Evolutionary conservation across 2,888 invertebrate species (phyloP).

Genomic region (Dryobota labecula): DNA sequence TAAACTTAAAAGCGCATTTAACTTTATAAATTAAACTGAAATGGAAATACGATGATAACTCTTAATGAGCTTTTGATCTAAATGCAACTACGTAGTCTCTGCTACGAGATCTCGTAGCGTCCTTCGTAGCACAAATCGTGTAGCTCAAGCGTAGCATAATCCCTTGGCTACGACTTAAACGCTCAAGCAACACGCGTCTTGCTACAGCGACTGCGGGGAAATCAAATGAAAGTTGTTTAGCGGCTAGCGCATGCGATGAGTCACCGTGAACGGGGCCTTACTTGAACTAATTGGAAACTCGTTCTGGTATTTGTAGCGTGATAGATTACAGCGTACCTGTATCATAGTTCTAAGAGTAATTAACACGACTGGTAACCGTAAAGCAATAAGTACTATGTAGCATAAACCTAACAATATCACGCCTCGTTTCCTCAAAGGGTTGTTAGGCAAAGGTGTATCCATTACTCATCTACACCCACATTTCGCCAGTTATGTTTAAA

Average conservation of each 20-base stretch:
- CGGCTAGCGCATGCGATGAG: not conserved
- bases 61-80: conserved; percentile 29
- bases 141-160: conserved; percentile 4
- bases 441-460: not conserved
- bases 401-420: not conserved
- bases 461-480: not conserved
- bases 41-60: not conserved
- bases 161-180: not conserved
- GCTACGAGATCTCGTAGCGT: conserved; percentile 41
- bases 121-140: conserved; percentile 11
- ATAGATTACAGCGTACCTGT: not conserved
- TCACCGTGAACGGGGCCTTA: not conserved
- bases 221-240: not conserved
- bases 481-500: too few relatives aligned
- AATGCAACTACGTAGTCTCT: not conserved
- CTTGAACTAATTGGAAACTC: too few relatives aligned
- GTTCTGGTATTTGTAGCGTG: not conserved
- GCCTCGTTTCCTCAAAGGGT: too few relatives aligned
- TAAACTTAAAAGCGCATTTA: conserved; percentile 1
- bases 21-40: not conserved
- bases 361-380: not conserved
- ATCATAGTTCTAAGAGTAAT: not conserved
- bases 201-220: not conserved
- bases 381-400: not conserved
- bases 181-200: not conserved